phyloP scores from a whole-genome alignment of 2,797 vertebrate genomes.

The Anabacerthia variegaticeps region DNA sequence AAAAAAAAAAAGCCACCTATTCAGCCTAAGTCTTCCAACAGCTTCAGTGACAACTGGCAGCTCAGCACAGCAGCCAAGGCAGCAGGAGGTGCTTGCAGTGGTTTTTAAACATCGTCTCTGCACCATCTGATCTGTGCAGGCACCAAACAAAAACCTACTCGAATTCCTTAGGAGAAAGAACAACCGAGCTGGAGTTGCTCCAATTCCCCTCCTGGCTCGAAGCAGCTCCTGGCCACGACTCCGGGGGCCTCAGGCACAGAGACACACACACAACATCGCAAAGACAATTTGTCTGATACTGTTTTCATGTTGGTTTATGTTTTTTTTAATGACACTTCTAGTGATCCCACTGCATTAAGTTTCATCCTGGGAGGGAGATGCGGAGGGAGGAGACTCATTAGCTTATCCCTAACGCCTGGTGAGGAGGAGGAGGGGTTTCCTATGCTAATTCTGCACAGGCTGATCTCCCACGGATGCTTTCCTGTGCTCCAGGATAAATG shows the following conservation, averaged over 20 bases:
- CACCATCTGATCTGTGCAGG: background rate
- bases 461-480: background rate
- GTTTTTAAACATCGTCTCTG: background rate
- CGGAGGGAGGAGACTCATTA: slow-evolving; percentile 38
- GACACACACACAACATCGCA: accelerated
- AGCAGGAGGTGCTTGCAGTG: background rate
- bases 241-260: accelerated
- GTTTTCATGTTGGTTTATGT: background rate
- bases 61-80: background rate
- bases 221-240: background rate
- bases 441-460: background rate
- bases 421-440: slow-evolving; percentile 5
- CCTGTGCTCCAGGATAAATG: slow-evolving; percentile 33
- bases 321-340: background rate
- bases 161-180: background rate
- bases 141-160: background rate
- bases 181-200: background rate
- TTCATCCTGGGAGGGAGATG: background rate
- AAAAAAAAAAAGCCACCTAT: background rate
- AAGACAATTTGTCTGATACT: background rate
- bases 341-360: background rate
- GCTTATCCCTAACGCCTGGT: background rate
- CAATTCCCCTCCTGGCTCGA: background rate
- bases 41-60: background rate
- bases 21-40: background rate